Conservation (phyloP, 2,113 vertebrate genomes). For the Oceanites oceanicus region DNA sequence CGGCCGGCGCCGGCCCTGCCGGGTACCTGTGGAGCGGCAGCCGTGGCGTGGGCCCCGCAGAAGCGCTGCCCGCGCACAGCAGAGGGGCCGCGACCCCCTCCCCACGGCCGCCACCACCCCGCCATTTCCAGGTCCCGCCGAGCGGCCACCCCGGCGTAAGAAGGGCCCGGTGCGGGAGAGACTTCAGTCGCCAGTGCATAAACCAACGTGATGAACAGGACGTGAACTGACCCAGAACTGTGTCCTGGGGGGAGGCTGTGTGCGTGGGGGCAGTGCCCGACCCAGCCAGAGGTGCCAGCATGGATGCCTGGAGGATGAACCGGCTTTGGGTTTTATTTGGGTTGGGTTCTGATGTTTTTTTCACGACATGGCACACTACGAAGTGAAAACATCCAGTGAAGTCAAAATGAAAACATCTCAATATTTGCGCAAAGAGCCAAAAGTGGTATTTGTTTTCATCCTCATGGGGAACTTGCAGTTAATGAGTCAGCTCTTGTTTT, state of each 20-base stretch:
- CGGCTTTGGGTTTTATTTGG: background rate
- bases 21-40: fast-evolving
- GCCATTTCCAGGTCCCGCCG: background rate
- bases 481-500: background rate
- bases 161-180: too few species aligned
- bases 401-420: background rate
- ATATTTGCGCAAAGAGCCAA: background rate
- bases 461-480: background rate
- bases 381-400: background rate
- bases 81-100: background rate
- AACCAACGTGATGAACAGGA: fast-evolving
- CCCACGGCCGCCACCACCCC: background rate
- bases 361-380: fast-evolving
- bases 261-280: background rate
- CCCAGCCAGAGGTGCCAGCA: background rate
- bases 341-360: background rate
- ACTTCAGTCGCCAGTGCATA: fast-evolving
- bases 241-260: background rate
- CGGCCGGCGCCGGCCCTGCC: background rate
- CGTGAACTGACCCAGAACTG: fast-evolving
- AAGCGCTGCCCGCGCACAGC: background rate
- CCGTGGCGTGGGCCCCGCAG: fast-evolving
- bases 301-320: background rate
- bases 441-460: background rate
- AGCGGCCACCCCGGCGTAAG: background rate